Conservation (phyloP, 2,888 invertebrate species). For the Ennomos erosarius region DNA sequence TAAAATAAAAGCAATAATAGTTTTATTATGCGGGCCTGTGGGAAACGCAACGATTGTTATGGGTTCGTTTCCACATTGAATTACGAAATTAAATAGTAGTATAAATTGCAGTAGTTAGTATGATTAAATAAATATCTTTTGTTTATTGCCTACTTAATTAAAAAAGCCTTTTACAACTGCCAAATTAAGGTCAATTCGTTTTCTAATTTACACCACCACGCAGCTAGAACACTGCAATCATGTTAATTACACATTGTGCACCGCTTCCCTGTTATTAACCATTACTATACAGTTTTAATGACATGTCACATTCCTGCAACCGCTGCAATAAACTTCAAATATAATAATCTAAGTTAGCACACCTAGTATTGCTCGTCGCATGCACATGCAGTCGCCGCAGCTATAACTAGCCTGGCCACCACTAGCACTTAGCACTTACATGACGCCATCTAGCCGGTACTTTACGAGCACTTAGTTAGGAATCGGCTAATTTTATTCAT, state of each 20-base stretch:
- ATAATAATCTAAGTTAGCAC: conserved; percentile 6
- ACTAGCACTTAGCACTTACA: conserved; percentile 18
- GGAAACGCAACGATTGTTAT: conserved; percentile 30
- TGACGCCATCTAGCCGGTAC: conserved; percentile 23
- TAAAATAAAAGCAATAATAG: conserved; percentile 53
- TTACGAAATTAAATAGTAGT: no score
- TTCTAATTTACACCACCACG: conserved; percentile 5
- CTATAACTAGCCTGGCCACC: neutral
- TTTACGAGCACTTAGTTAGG: conserved; percentile 31
- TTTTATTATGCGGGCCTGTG: conserved; percentile 48
- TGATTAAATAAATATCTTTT: no score
- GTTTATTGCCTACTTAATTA: no score
- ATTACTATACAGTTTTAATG: neutral
- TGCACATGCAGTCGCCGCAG: neutral
- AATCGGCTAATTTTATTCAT: conserved; percentile 43
- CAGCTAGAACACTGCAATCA: no score
- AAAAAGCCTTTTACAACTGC: neutral
- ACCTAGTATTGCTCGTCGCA: neutral
- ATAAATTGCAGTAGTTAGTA: no score
- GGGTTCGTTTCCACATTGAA: conserved; percentile 18
- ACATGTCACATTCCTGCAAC: conserved; percentile 14
- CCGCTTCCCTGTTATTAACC: no score
- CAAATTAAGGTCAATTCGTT: conserved; percentile 3
- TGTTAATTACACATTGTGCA: no score
- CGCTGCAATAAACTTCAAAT: conserved; percentile 18